Base-by-base conservation (phyloP, 2,113 vertebrate genomes). In the Prinia subflava region DNA sequence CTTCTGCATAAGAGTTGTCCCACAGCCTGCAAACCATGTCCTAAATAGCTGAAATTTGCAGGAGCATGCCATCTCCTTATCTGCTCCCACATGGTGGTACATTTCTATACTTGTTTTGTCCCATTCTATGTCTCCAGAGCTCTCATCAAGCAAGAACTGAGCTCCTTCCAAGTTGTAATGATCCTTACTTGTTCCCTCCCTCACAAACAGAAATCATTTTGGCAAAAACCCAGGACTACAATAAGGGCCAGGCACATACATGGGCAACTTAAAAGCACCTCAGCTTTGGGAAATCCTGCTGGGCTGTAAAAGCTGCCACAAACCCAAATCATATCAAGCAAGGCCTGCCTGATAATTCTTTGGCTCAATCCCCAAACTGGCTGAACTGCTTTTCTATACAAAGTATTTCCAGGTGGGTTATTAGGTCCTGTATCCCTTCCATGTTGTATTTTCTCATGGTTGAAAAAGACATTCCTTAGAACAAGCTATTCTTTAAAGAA, bases 381-480 rank as follows among this genome's bases (percentile, higher is more conserved):
- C 46, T 89, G 42, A 88, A 67, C 76, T 78, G 80, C 60, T 92
- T 94, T 95, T 95, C 79, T 86, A 78, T 31, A 90, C 80, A 88
- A 90, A 97, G 60, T 95, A 59, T 90, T 96, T 95, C 95, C 95
- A 97, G 94, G 96, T 97, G 95, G 86, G 73, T 81, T 96, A 87
- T 92, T 97, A 89, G 89, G 80, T 80, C 47, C 89, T 78, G 49
- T 86, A 90, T 93, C 71, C 79, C 52, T 77, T 94, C 89, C 83
- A 86, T 92, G 68, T 55, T 81, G 27, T 90, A 92, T 74, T 82
- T 52, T 89, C 67, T 56, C 28, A 15, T 3, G 15, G 80, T 19
- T 87, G 68, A 94, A 92, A 95, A 90, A 31, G 22, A 44, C 78
- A 74, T 90, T 92, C 87, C 79, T 94, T 77, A 87, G 35, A 90